These are phyloP conservation scores for Steinernema hermaphroditum DNA, from an alignment of 2,888 invertebrate genomes.

Conservation along the genomic window DNA sequence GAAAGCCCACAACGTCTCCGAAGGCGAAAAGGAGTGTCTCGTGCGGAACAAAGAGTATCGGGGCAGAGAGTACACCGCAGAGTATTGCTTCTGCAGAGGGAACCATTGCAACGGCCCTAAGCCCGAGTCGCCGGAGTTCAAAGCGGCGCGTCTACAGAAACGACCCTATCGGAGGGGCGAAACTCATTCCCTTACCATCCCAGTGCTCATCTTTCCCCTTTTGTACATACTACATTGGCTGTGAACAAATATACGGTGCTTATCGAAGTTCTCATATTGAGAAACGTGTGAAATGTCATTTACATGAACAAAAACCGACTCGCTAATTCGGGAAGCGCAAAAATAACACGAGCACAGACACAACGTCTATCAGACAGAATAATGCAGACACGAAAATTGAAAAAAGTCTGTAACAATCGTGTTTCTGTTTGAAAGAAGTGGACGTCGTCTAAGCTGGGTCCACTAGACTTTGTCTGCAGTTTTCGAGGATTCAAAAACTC, in stretches of 20 bases:
- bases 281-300: no score
- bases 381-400: no score
- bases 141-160: not conserved
- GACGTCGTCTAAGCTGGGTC: no score
- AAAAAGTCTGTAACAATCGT: no score
- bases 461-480: no score
- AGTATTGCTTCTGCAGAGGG: slow-evolving; percentile 27
- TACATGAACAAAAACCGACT: no score
- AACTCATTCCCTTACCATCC: not conserved
- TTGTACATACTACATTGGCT: not conserved
- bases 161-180: not conserved
- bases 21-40: not conserved
- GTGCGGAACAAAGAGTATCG: not conserved
- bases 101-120: slow-evolving; percentile 23
- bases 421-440: no score
- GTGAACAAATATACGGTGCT: not conserved
- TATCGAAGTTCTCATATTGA: no score
- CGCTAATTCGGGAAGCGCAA: no score
- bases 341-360: no score
- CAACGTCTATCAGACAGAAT: no score
- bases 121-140: not conserved
- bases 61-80: not conserved
- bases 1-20: not conserved
- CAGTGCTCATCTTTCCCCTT: not conserved
- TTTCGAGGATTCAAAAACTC: not conserved